phyloP scores from a whole-genome alignment of 1,140 invertebrate species.

The Lepidostoma basale region DNA sequence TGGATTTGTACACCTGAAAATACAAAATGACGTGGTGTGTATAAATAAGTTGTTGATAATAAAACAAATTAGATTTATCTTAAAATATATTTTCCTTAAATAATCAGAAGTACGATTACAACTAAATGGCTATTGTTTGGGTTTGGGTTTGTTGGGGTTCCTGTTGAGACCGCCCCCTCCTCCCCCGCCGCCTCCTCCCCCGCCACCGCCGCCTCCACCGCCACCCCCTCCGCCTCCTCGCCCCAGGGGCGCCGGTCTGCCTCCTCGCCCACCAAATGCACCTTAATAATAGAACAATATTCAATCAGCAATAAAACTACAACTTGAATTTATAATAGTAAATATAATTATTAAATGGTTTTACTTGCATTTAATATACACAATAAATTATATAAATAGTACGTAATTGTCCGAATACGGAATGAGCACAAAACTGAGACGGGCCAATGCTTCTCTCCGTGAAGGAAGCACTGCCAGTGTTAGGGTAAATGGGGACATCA shows the following conservation, averaged over 20 bases:
- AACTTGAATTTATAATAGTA: too few species aligned
- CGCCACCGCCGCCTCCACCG: constrained; percentile 32
- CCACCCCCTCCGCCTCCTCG: constrained; percentile 36
- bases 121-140: constrained; percentile 33
- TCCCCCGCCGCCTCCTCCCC: constrained; percentile 14
- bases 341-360: too few species aligned
- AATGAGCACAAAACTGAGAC: too few species aligned
- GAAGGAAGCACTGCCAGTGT: too few species aligned
- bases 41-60: not conserved
- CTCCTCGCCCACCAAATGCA: constrained; percentile 64
- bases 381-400: too few species aligned
- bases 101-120: not conserved
- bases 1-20: not conserved
- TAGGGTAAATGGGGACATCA: too few species aligned
- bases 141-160: constrained; percentile 52
- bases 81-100: constrained; percentile 27
- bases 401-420: too few species aligned
- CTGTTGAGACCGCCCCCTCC: constrained; percentile 49
- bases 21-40: not conserved
- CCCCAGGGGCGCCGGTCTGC: constrained; percentile 58
- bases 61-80: not conserved
- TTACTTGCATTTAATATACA: too few species aligned
- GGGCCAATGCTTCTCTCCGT: too few species aligned
- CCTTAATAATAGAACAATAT: constrained; percentile 46
- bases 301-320: not conserved